Evolutionary conservation across 2,113 vertebrate species (phyloP), one percentile per base, ranked within the genome.

Genomic region (Prietella phreatophila): DNA sequence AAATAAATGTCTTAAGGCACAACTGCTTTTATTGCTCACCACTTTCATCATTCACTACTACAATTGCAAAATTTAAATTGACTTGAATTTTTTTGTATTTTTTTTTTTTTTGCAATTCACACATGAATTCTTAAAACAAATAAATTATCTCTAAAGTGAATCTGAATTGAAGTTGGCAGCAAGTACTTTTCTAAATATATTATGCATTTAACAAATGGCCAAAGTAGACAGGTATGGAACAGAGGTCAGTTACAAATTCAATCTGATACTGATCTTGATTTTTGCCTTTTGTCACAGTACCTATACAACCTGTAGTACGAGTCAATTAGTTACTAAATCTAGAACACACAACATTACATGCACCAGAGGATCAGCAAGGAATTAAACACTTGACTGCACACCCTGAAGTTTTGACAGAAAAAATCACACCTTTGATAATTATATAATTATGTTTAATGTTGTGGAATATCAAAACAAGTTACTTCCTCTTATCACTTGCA

Each of bases 161-260:
- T 78, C 39, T 86, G 39, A 60, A 61, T 78, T 42, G 15, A 73
- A 79, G 56, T 19, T 39, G 56, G 25, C 85, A 89, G 89, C 61
- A 88, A 86, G 22, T 86, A 89, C 87, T 63, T 83, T 15, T 50
- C 89, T 92, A 87, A 91, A 92, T 94, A 91, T 87, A 89, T 88
- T 65, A 89, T 56, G 30, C 39, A 30, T 80, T 79, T 91, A 91
- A 92, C 92, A 87, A 90, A 89, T 87, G 83, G 75, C 89, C 39
- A 82, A 91, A 87, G 87, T 86, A 90, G 91, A 58, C 33, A 7
- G 58, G 33, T 65, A 53, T 36, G 36, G 9, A 60, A 27, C 47
- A 69, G 61, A 81, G n/a, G 47, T 63, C 76, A 81, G 47, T 11
- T 78, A 27, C 1, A 20, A 78, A 78, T 85, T 19, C 56, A 61